Base-by-base conservation (phyloP, 1,140 invertebrate genomes). In the Thrips palmi region DNA sequence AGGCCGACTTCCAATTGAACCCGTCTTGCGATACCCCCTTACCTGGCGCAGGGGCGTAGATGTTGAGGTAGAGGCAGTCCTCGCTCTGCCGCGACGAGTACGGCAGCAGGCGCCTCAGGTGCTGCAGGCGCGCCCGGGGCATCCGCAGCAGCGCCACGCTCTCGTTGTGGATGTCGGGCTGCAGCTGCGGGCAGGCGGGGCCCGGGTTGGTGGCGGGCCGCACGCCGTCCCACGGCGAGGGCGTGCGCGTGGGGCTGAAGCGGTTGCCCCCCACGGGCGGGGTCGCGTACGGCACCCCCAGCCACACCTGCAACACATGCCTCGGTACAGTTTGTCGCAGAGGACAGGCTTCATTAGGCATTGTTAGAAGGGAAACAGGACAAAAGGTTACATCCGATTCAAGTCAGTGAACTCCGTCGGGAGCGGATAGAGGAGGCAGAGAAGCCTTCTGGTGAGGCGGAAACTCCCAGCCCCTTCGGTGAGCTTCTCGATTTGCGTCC, bases 1-100 rank as follows among this genome's bases (percentile, higher is more conserved):
- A n/a, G n/a, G n/a, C n/a, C n/a, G n/a, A n/a, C n/a, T n/a, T 37
- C 8, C 12, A 31, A 7, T 32, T 3, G 4, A 5, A 40, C 4
- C 17, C 17, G 18, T 11, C 19, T 14, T 20, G 7, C 5, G 11
- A 7, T 6, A 30, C 2, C 18, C 28, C 23, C 81, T 72, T 63
- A 93, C 91, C 87, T 71, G 80, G 79, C 4, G 81, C 74, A 2
- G 91, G 89, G 7, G 85, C 77, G 56, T 88, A 94, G 47, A 97
- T 80, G 55, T 97, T 97, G 49, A 97, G 68, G 54, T 92, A 93
- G 17, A 96, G 68, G 52, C 92, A 97, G 58, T 97, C 92, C 63
- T 97, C 92, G 47, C 77, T 86, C 57, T 96, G 87, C 52, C 93
- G 84, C 48, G 70, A 72, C 38, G 94, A 62, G 55, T 79, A 74